These are phyloP conservation scores for Antechinus stuartii DNA, from an alignment of 2,113 vertebrate genomes.

Conservation along the genomic window DNA sequence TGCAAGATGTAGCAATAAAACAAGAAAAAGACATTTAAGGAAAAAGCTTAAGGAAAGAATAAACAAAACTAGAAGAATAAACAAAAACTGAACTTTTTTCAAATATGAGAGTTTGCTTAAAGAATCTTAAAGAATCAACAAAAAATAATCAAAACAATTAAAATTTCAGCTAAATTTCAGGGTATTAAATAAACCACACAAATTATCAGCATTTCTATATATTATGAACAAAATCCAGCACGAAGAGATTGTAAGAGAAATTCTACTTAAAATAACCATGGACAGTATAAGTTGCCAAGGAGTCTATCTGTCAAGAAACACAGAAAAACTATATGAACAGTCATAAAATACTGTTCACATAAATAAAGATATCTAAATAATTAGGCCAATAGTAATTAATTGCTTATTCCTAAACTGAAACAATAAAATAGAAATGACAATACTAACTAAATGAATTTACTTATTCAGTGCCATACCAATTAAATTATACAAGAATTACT, in stretches of 20 bases:
- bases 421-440: neutral
- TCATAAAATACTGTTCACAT: neutral
- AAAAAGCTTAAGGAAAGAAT: neutral
- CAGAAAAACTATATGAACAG: neutral
- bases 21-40: neutral
- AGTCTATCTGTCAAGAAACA: too few relatives aligned
- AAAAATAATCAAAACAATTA: neutral
- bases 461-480: neutral
- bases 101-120: neutral
- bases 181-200: neutral
- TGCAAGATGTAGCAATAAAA: too few relatives aligned
- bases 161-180: neutral
- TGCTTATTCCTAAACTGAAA: neutral
- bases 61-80: neutral
- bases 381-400: too few relatives aligned
- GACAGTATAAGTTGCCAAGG: too few relatives aligned
- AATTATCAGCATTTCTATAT: neutral
- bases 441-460: neutral
- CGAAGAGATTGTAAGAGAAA: neutral
- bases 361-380: neutral
- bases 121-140: neutral
- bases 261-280: neutral
- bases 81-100: neutral
- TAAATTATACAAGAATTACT: neutral
- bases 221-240: neutral